A percentile compares a stretch with the other conserved stretches of the same genome.
Conservation (phyloP, 2,888 invertebrate genomes). For the Fragum whitleyi region DNA sequence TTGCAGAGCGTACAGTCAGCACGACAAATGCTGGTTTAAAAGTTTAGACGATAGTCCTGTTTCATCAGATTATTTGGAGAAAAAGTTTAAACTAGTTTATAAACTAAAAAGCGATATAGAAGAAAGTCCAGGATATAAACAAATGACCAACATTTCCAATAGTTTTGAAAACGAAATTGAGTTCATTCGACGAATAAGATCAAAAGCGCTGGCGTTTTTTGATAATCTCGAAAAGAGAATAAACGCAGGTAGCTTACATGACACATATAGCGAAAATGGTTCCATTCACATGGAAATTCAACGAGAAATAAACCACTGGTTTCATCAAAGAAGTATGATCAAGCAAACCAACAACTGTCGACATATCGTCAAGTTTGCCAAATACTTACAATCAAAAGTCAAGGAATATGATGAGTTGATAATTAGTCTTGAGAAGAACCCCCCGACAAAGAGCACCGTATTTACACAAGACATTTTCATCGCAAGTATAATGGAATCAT, state of each 20-base stretch:
- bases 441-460: too few species aligned
- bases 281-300: neutral
- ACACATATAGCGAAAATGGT: neutral
- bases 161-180: neutral
- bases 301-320: neutral
- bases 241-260: neutral
- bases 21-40: neutral
- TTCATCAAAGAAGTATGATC: neutral
- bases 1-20: neutral
- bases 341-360: neutral
- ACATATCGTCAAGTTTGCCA: neutral
- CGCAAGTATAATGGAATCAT: neutral
- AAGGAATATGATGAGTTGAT: neutral
- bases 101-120: neutral
- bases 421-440: too few species aligned
- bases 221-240: neutral
- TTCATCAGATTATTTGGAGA: neutral
- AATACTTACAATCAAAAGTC: neutral
- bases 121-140: neutral
- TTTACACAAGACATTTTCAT: too few species aligned
- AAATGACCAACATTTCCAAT: neutral
- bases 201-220: neutral
- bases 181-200: neutral
- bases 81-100: neutral
- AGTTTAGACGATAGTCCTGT: neutral